Evolutionary conservation across 92 coral and sea anemone genomes (phyloP).

Genomic region (Metridium senile): DNA sequence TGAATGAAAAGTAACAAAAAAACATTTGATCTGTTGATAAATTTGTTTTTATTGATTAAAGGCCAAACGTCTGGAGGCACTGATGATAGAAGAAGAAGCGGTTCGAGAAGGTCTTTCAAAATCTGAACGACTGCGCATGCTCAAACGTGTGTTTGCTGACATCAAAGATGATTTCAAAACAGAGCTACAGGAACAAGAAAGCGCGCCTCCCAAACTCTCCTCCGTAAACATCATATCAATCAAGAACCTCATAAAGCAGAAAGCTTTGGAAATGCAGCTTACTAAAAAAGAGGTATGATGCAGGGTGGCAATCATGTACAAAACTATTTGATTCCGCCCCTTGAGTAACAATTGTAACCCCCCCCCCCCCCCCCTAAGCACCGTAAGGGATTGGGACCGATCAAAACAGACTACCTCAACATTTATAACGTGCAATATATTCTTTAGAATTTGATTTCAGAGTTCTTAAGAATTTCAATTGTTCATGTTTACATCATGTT

Average conservation of each 20-base stretch:
- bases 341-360: no score
- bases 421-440: no score
- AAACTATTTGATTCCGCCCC: no score
- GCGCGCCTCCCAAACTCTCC: constrained; percentile 11
- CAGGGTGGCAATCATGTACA: no score
- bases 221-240: constrained; percentile 4
- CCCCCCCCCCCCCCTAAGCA: no score
- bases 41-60: background rate
- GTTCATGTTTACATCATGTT: no score
- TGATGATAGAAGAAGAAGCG: constrained; percentile 41
- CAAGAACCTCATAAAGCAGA: constrained; percentile 14
- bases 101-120: constrained; percentile 19
- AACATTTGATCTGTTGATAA: no score
- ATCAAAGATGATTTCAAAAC: constrained; percentile 37
- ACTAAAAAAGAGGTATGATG: constrained; percentile 20
- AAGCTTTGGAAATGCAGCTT: constrained; percentile 26
- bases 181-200: constrained; percentile 26
- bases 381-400: no score
- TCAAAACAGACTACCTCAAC: no score
- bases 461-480: no score
- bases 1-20: no score
- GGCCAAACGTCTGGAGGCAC: constrained; percentile 29
- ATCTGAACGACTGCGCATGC: constrained; percentile 47
- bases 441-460: no score
- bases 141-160: constrained; percentile 44